phyloP scores from a whole-genome alignment of 2,888 invertebrate species.

The Thymelicus sylvestris region DNA sequence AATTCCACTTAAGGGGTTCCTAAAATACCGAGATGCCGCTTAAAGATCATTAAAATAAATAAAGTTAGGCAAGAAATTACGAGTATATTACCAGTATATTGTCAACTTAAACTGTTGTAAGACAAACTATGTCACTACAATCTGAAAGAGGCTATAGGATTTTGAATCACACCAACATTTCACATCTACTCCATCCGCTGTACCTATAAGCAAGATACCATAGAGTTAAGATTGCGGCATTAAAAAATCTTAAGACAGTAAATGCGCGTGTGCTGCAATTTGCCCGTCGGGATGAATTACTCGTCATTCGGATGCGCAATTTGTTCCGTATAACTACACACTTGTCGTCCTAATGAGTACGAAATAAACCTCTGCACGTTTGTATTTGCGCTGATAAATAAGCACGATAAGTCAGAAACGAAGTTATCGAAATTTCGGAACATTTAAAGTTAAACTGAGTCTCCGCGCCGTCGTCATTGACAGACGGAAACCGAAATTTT shows the following conservation, averaged over 20 bases:
- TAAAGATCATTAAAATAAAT: no score
- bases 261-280: conserved; percentile 40
- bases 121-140: no score
- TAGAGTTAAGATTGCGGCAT: conserved; percentile 66
- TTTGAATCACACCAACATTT: no score
- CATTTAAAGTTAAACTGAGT: conserved; percentile 30
- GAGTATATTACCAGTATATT: no score
- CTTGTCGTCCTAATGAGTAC: conserved; percentile 23
- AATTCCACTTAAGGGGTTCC: no score
- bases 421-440: conserved; percentile 13
- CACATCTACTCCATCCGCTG: not conserved
- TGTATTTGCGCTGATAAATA: conserved; percentile 24
- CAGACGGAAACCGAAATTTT: conserved; percentile 33
- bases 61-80: no score
- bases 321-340: conserved; percentile 23
- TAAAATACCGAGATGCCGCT: no score
- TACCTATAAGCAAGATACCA: conserved; percentile 50
- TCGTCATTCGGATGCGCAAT: conserved; percentile 16
- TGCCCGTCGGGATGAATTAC: conserved; percentile 44
- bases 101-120: no score
- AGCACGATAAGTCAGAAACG: conserved; percentile 8
- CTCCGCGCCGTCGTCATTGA: conserved; percentile 8
- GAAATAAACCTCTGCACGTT: conserved; percentile 12
- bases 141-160: no score
- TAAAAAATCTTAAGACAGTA: conserved; percentile 63